phyloP scores from a whole-genome alignment of 2,888 invertebrate species.

The Lasioglossum zephyrum region DNA sequence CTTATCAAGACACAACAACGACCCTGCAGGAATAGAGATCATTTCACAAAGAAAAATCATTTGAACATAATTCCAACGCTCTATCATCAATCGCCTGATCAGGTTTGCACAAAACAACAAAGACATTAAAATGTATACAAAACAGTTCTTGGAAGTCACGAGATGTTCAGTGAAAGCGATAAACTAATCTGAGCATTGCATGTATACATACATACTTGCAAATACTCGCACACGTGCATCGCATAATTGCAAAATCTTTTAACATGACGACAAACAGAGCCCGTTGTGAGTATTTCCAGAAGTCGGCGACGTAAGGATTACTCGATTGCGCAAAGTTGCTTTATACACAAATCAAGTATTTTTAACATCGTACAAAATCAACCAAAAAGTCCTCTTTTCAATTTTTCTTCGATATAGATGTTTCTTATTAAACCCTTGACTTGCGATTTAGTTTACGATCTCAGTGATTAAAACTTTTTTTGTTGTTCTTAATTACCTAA shows the following conservation, averaged over 20 bases:
- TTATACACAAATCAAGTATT: neutral
- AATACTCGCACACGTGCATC: neutral
- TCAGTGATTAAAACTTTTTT: no score
- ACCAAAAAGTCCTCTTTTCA: neutral
- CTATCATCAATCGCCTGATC: no score
- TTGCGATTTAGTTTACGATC: no score
- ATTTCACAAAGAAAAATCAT: no score
- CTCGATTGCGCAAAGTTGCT: neutral
- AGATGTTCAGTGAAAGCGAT: constrained; percentile 8
- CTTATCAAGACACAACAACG: no score
- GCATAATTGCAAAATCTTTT: neutral
- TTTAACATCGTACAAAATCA: neutral
- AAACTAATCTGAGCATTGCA: constrained; percentile 16
- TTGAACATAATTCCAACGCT: neutral
- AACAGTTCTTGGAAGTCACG: neutral
- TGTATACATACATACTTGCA: neutral
- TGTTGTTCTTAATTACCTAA: no score
- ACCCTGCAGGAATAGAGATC: no score
- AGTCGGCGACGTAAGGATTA: neutral
- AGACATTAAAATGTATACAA: neutral
- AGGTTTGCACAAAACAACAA: neutral
- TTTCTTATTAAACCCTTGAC: no score
- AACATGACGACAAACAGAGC: neutral
- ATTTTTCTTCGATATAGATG: neutral
- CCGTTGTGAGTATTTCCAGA: neutral